Conservation (phyloP, 2,113 vertebrate species). For the Mellivora capensis region DNA sequence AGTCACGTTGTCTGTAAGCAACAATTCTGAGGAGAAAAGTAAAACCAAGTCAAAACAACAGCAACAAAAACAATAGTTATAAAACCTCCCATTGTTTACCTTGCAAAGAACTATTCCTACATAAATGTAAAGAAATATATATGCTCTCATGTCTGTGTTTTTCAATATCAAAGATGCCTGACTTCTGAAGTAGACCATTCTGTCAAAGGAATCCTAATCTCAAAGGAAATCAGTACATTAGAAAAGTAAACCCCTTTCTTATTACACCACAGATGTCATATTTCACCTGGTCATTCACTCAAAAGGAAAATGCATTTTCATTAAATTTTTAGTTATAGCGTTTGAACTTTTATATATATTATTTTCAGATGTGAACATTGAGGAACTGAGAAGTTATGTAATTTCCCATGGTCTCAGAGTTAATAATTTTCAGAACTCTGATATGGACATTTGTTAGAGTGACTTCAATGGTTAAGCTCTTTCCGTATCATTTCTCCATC, state of each 20-base stretch:
- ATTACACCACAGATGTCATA: background rate
- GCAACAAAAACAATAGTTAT: background rate
- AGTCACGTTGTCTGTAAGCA: background rate
- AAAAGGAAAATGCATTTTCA: background rate
- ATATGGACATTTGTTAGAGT: background rate
- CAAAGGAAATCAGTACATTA: background rate
- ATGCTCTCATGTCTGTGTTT: background rate
- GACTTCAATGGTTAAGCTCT: background rate
- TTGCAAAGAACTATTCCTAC: background rate
- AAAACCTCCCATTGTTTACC: background rate
- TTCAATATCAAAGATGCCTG: background rate
- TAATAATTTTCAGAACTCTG: slow-evolving; percentile 50
- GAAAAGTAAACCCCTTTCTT: background rate
- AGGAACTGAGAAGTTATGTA: background rate
- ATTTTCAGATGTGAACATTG: background rate
- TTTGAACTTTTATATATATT: background rate
- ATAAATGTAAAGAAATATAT: background rate
- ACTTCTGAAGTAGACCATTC: background rate
- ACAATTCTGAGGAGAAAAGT: background rate
- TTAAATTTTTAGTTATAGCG: background rate
- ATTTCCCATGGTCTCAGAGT: slow-evolving; percentile 26
- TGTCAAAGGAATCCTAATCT: background rate
- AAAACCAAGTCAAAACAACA: background rate
- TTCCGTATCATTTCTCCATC: slow-evolving; percentile 14
- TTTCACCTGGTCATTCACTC: background rate